A percentile compares a stretch with the other conserved stretches of the same genome.
Conservation (phyloP, 2,888 invertebrate genomes). For the Aelia acuminata region DNA sequence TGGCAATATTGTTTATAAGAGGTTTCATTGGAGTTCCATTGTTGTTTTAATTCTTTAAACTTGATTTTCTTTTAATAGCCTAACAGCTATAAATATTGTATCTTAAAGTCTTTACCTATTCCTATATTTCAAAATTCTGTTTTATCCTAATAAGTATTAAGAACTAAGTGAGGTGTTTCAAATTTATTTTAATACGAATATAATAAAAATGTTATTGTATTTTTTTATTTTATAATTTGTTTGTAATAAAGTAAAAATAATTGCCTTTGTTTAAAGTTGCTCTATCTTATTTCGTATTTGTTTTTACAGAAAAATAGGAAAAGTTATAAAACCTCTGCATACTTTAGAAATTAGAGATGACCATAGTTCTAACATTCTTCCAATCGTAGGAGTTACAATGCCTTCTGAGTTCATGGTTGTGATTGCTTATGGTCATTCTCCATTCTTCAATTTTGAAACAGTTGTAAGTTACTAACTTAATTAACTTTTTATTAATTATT, state of each 20-base stretch:
- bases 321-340: conserved; percentile 77
- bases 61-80: too few species aligned
- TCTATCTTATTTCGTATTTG: conserved; percentile 46
- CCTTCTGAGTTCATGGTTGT: conserved; percentile 66
- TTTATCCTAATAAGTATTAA: too few species aligned
- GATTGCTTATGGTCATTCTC: conserved; percentile 74
- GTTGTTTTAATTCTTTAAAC: too few species aligned
- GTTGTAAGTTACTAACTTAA: conserved; percentile 70
- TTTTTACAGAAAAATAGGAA: conserved; percentile 69
- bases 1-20: too few species aligned
- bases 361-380: conserved; percentile 72
- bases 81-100: too few species aligned
- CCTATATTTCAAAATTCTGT: too few species aligned
- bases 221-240: neutral
- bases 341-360: conserved; percentile 76
- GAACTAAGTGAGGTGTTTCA: too few species aligned
- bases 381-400: conserved; percentile 72
- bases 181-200: neutral
- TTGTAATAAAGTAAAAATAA: neutral
- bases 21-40: too few species aligned
- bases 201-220: neutral
- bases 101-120: too few species aligned
- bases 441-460: conserved; percentile 75
- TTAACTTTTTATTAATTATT: neutral
- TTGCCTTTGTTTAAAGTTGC: neutral